Evolutionary conservation across 2,113 vertebrate species (phyloP).

Genomic region (Myiozetetes cayanensis): DNA sequence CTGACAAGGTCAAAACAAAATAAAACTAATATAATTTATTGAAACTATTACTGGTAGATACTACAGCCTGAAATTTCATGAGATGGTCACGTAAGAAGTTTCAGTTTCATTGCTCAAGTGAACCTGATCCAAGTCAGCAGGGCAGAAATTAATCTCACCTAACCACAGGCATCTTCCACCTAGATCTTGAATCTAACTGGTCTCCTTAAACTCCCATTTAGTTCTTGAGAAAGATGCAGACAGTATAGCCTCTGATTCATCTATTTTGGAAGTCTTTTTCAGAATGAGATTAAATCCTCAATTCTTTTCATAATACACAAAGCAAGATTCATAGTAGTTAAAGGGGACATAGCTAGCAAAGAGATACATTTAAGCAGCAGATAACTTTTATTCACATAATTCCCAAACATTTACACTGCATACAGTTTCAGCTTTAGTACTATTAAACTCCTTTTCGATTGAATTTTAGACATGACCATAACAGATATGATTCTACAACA

Average conservation of each 20-base stretch:
- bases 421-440: not conserved
- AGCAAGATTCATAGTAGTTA: not conserved
- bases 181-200: not conserved
- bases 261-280: not conserved
- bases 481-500: not conserved
- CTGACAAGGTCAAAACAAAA: slow-evolving; percentile 7
- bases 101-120: not conserved
- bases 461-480: not conserved
- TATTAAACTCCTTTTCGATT: not conserved
- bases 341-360: not conserved
- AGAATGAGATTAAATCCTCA: not conserved
- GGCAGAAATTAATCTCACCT: not conserved
- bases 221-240: not conserved
- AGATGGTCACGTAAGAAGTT: not conserved
- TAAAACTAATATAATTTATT: not conserved
- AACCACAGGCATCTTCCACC: not conserved
- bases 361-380: not conserved
- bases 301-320: not conserved
- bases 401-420: not conserved
- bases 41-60: not conserved
- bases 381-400: not conserved
- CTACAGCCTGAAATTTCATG: not conserved
- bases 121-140: not conserved
- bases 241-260: not conserved
- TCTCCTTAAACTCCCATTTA: not conserved